Evolutionary conservation across 1,140 invertebrate genomes (phyloP), one percentile per base, ranked within the genome.

Genomic region (Oryzaephilus surinamensis): DNA sequence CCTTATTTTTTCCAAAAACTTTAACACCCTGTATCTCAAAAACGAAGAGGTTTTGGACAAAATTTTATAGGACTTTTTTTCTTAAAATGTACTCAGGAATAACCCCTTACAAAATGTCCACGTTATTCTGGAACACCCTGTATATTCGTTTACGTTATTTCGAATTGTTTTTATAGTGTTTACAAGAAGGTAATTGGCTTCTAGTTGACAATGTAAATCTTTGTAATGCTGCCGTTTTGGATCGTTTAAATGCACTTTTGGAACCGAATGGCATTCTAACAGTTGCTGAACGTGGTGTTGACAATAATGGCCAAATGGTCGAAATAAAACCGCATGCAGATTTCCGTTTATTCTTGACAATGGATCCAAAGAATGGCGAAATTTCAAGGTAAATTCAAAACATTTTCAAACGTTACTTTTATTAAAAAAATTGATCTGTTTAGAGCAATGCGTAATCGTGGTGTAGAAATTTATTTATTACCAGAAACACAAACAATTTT

Each of bases 161-260:
- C n/a, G n/a, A n/a, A 7, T 3, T 24, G 8, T 24, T 24, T 7
- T 63, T 61, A 30, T 46, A 77, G 73, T 88, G 87, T 49, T 64
- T 96, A 36, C 67, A 74, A 49, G 72, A 84, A 51, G 94, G 94
- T 5, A 71, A 80, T 21, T 97, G 94, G 94, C 62, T 98, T 5
- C 66, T 97, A 6, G 71, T 99, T 24, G 95, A 99, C 63, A 93
- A 98, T 65, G 94, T 94, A 1, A 99, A 99, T 69, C 76, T 97
- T 15, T 98, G 95, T 62, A 93, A 89, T 49, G 76, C 95, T 1
- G 94, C 96, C 19, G 91, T 99, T 7, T 67, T 99, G 46, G 97
- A 99, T 66, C 74, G 97, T 48, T 67, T 99, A 4, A 99, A 99
- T 71, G 84, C 84, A 11, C 69, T 99, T 2, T 70, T 99, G 46